phyloP scores from a whole-genome alignment of 1,140 invertebrate genomes.

The Drosophila nigromelanica region DNA sequence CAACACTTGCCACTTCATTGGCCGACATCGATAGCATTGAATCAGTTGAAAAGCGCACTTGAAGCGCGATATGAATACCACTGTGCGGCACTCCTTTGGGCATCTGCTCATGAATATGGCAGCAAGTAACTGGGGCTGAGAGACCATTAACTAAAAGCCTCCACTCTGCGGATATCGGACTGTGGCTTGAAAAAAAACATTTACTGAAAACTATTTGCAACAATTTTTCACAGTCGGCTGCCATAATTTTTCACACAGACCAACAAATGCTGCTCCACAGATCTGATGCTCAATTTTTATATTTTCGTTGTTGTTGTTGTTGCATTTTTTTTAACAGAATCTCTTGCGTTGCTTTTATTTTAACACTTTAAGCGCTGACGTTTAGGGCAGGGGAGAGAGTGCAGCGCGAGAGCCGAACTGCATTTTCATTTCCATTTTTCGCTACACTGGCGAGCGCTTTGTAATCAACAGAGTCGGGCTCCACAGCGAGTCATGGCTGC shows the following conservation, averaged over 20 bases:
- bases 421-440: slow-evolving; percentile 77
- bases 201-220: slow-evolving; percentile 80
- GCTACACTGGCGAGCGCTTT: slow-evolving; percentile 61
- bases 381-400: slow-evolving; percentile 41
- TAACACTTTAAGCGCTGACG: slow-evolving; percentile 77
- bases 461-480: slow-evolving; percentile 59
- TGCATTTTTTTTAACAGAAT: slow-evolving; percentile 12
- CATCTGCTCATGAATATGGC: slow-evolving; percentile 1
- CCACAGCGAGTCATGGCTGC: slow-evolving; percentile 21
- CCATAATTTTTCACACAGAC: slow-evolving; percentile 78
- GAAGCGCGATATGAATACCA: slow-evolving; percentile 1
- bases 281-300: slow-evolving; percentile 30
- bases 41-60: slow-evolving; percentile 24
- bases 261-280: slow-evolving; percentile 36
- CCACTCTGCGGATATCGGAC: slow-evolving; percentile 55
- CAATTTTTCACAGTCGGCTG: slow-evolving; percentile 81
- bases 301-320: slow-evolving; percentile 28
- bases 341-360: slow-evolving; percentile 64
- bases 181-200: slow-evolving; percentile 57
- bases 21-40: slow-evolving; percentile 67
- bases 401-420: slow-evolving; percentile 36
- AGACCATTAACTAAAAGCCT: slow-evolving; percentile 73
- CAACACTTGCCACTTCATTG: slow-evolving; percentile 50
- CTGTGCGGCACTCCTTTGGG: slow-evolving; percentile 5
- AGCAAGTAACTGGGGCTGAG: slow-evolving; percentile 29